Evolutionary conservation across 1,140 invertebrate genomes (phyloP), one percentile per base, ranked within the genome.

Genomic region (Cephus cinctus): DNA sequence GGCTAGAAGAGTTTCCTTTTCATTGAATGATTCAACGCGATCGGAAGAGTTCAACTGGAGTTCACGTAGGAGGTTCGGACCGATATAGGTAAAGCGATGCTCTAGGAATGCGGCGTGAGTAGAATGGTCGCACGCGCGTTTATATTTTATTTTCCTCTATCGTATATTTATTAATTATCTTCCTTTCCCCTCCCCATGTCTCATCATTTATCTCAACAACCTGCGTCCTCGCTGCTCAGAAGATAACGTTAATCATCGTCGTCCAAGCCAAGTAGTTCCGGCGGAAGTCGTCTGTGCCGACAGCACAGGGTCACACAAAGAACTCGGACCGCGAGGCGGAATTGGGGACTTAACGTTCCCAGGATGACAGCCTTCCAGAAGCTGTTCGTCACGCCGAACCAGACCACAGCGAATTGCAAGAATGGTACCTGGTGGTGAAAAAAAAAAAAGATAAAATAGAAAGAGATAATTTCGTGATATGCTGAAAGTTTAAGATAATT

Each of bases 281-380:
- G 87, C 71, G 90, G 87, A 70, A 90, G 78, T 67, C 84, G 79
- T 51, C 84, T 78, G 63, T 87, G 85, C 46, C 88, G 84, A 75
- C 91, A 95, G 73, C 90, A 94, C 51, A 92, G 80, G n/a, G 90
- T 92, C 71, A 92, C 78, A 75, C 91, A 95, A 59, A 96, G 85
- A 56, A 93, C 86, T 54, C 89, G 81, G 43, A 94, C 81, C 18
- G 91, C 90, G 36, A 92, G 80, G 41, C 94, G 83, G 77, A 97
- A 98, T 68, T 94, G 89, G 12, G 89, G 90, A 76, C 92, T 95
- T 68, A 96, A 79, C 23, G 85, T 82, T 44, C 93, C 80, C 62
- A 96, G 87, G 53, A 97, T 89, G 35, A 97, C 73, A 43, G 93
- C 88, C 76, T 97, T 98, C 89, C 91, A 95, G 65, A 94, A 93